phyloP scores from a whole-genome alignment of 2,888 invertebrate genomes.

The Acanthosoma haemorrhoidale region DNA sequence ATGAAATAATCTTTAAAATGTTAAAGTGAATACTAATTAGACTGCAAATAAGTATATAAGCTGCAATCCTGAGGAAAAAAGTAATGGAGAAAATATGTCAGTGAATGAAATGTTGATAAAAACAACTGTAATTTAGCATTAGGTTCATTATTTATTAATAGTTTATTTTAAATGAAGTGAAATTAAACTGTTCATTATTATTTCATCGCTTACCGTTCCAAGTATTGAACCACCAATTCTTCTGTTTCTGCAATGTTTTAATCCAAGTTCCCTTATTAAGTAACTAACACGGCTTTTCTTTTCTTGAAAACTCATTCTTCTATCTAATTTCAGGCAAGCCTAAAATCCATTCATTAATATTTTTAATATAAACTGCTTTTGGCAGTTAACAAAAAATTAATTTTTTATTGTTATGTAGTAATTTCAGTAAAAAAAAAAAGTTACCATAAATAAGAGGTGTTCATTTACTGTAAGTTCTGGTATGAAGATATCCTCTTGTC shows the following conservation, averaged over 20 bases:
- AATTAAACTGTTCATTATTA: too few species aligned
- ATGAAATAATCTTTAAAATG: too few species aligned
- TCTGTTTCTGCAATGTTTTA: constrained; percentile 64
- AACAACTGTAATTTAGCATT: too few species aligned
- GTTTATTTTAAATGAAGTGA: too few species aligned
- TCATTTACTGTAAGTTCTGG: constrained; percentile 79
- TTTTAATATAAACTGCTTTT: background rate
- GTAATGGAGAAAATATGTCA: too few species aligned
- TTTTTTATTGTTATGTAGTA: background rate
- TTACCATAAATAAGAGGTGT: constrained; percentile 81
- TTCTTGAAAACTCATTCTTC: constrained; percentile 56
- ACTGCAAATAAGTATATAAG: too few species aligned
- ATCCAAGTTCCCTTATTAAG: constrained; percentile 64
- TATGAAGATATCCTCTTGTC: constrained; percentile 86
- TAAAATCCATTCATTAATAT: constrained; percentile 45
- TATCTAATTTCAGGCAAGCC: constrained; percentile 76
- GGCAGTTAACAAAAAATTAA: background rate
- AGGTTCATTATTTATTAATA: too few species aligned
- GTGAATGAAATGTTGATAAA: too few species aligned
- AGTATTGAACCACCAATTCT: constrained; percentile 60
- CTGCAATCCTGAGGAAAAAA: too few species aligned
- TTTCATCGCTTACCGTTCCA: constrained; percentile 24
- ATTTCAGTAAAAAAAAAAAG: background rate
- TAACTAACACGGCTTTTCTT: constrained; percentile 62
- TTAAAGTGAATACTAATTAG: too few species aligned